Conservation (phyloP, 2,888 invertebrate genomes). For the Xanthia togata region DNA sequence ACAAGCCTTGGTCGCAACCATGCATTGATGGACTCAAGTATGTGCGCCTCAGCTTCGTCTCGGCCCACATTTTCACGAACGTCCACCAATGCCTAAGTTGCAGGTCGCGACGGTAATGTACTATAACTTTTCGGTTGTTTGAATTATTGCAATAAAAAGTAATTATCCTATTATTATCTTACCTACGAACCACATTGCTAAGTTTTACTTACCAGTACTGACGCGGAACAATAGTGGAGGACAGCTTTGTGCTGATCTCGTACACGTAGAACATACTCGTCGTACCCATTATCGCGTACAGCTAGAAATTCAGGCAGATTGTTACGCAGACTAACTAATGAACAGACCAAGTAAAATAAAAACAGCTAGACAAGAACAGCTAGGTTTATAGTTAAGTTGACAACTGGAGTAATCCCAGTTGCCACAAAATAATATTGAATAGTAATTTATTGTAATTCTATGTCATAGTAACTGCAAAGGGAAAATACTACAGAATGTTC, state of each 20-base stretch:
- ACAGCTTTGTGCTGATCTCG: conserved; percentile 47
- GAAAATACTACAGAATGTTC: neutral
- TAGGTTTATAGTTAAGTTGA: neutral
- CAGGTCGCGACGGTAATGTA: too few species aligned
- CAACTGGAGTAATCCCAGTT: neutral
- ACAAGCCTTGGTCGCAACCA: too few species aligned
- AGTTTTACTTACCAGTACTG: conserved; percentile 70
- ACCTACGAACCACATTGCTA: neutral
- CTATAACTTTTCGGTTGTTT: too few species aligned
- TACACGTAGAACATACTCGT: conserved; percentile 82
- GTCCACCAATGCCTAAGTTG: too few species aligned
- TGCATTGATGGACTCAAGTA: too few species aligned
- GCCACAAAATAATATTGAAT: neutral
- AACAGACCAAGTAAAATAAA: neutral
- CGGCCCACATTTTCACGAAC: too few species aligned
- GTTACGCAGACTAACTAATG: neutral
- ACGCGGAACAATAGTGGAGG: conserved; percentile 66
- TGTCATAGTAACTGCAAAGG: neutral
- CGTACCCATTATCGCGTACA: conserved; percentile 79
- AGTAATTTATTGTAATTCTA: neutral
- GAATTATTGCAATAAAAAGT: neutral
- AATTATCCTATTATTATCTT: neutral
- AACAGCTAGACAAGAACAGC: neutral
- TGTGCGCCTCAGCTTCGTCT: too few species aligned
- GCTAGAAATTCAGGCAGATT: conserved; percentile 69